phyloP scores from a whole-genome alignment of 2,113 vertebrate genomes.

The Laticauda colubrina region DNA sequence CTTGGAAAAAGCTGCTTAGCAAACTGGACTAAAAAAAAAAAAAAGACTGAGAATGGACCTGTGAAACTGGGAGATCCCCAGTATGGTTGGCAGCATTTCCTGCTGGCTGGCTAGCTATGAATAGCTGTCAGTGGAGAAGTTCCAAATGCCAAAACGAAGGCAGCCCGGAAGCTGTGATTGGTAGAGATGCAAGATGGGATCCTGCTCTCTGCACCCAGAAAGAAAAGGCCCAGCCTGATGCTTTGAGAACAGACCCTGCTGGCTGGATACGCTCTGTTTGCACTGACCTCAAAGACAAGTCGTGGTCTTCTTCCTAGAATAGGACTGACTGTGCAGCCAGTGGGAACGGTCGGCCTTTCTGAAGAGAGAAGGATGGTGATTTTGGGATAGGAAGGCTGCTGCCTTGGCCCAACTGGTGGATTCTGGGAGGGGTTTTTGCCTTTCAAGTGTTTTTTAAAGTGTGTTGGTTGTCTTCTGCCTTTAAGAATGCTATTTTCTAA shows the following conservation, averaged over 20 bases:
- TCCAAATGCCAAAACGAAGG: neutral
- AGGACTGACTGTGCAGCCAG: neutral
- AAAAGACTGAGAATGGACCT: neutral
- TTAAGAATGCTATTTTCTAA: constrained; percentile 25
- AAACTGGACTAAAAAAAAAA: neutral
- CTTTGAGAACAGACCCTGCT: neutral
- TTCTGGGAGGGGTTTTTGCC: neutral
- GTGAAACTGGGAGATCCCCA: neutral
- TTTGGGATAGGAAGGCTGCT: neutral
- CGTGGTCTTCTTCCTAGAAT: neutral
- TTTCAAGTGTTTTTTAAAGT: neutral
- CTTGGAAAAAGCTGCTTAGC: neutral
- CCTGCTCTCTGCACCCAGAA: neutral
- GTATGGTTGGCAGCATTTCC: neutral
- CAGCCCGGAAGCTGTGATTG: neutral
- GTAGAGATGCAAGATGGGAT: neutral
- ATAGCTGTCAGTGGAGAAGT: neutral
- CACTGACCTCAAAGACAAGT: neutral
- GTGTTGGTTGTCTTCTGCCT: neutral
- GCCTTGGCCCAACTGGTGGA: neutral
- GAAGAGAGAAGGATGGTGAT: neutral
- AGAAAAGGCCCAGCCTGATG: too few species aligned
- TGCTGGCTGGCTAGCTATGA: neutral
- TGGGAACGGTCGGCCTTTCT: neutral
- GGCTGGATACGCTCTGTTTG: neutral